A percentile compares a stretch with the other conserved stretches of the same genome.
phyloP scores from a whole-genome alignment of 2,888 invertebrate genomes.

The Eulithis prunata region DNA sequence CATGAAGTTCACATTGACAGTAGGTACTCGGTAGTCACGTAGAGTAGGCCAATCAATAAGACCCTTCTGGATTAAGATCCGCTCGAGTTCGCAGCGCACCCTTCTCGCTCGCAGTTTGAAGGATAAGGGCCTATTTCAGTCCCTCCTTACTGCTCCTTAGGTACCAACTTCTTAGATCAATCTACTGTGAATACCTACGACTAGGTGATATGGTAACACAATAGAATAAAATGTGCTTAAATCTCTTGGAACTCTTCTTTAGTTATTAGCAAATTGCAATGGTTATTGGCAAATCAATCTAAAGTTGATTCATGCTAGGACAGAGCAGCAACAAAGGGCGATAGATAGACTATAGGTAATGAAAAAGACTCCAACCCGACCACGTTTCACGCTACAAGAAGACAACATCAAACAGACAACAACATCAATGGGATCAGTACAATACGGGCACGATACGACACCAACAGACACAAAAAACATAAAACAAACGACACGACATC shows the following conservation, averaged over 20 bases:
- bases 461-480: background rate
- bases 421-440: background rate
- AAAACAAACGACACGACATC: background rate
- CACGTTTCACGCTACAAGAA: background rate
- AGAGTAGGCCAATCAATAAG: conserved; percentile 3
- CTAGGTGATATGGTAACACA: too few relatives aligned
- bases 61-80: conserved; percentile 5
- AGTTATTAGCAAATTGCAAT: too few relatives aligned
- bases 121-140: background rate
- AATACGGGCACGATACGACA: background rate
- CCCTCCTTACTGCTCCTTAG: background rate
- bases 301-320: too few relatives aligned
- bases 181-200: too few relatives aligned
- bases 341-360: too few relatives aligned
- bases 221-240: too few relatives aligned
- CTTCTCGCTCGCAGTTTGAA: background rate
- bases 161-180: background rate
- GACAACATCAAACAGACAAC: background rate
- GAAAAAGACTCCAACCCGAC: too few relatives aligned
- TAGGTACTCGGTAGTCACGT: background rate
- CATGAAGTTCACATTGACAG: background rate
- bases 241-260: too few relatives aligned
- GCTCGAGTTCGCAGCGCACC: conserved; percentile 2
- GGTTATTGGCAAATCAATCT: too few relatives aligned
- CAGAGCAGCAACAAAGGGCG: too few relatives aligned